Evolutionary conservation across 1,140 invertebrate species (phyloP).

Genomic region (Teleogryllus occipitalis): DNA sequence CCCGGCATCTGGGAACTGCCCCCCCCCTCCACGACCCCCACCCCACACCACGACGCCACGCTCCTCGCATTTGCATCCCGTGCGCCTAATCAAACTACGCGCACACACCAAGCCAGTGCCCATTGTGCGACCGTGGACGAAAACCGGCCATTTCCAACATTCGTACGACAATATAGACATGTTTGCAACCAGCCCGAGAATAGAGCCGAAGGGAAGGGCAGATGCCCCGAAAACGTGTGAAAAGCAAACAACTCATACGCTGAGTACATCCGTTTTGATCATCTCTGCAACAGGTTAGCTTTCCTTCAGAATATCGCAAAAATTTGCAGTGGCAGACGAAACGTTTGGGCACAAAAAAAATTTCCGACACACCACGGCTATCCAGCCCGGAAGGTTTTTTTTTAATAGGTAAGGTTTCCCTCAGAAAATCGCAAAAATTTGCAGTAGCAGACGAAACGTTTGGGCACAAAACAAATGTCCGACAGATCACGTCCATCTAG

Average conservation of each 20-base stretch:
- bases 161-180: background rate
- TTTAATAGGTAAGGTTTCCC: no score
- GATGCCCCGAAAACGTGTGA: background rate
- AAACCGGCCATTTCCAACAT: background rate
- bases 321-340: background rate
- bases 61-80: background rate
- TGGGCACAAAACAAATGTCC: no score
- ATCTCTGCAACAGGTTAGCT: background rate
- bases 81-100: background rate
- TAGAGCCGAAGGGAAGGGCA: background rate
- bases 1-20: background rate
- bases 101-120: background rate
- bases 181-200: background rate
- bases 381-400: no score
- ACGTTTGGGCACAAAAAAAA: no score
- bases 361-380: no score
- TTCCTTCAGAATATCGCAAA: background rate
- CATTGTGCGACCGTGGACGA: background rate
- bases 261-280: background rate
- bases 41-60: background rate
- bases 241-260: background rate
- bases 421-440: no score
- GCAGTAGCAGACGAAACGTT: no score
- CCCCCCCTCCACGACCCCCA: no score
- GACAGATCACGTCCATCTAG: no score